These are phyloP conservation scores for Bradypodion ventrale DNA, from an alignment of 2,797 vertebrate species.

Conservation along the genomic window DNA sequence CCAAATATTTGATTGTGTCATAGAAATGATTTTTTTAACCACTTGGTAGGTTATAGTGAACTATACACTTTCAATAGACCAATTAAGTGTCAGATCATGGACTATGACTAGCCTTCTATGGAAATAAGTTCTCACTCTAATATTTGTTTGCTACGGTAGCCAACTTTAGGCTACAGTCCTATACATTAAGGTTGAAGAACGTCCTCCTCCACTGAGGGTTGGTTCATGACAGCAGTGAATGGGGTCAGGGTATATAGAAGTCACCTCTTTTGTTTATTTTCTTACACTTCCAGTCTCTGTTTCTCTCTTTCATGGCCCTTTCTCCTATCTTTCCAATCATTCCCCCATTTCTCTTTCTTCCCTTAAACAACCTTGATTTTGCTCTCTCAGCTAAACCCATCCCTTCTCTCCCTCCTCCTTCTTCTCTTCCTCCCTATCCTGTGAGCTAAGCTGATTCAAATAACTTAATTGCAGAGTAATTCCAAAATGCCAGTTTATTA, in stretches of 20 bases:
- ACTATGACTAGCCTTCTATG: background rate
- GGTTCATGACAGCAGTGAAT: background rate
- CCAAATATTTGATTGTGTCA: no score
- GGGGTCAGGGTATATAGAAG: background rate
- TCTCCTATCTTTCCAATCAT: no score
- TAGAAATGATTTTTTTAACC: background rate
- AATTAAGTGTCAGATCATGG: background rate
- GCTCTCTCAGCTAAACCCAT: background rate
- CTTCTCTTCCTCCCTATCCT: background rate
- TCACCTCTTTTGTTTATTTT: no score
- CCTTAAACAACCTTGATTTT: no score
- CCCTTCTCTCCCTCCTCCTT: background rate
- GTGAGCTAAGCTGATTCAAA: background rate
- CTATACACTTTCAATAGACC: no score
- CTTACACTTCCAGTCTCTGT: no score
- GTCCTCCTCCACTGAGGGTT: background rate
- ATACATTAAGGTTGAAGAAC: background rate
- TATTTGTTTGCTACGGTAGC: background rate
- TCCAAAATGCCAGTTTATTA: no score
- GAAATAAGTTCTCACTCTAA: background rate
- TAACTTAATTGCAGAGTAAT: no score
- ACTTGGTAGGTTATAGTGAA: background rate
- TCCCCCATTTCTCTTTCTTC: no score
- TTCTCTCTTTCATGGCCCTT: no score
- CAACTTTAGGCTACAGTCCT: background rate